Base-by-base conservation (phyloP, 2,888 invertebrate species). In the Fabriciana adippe region DNA sequence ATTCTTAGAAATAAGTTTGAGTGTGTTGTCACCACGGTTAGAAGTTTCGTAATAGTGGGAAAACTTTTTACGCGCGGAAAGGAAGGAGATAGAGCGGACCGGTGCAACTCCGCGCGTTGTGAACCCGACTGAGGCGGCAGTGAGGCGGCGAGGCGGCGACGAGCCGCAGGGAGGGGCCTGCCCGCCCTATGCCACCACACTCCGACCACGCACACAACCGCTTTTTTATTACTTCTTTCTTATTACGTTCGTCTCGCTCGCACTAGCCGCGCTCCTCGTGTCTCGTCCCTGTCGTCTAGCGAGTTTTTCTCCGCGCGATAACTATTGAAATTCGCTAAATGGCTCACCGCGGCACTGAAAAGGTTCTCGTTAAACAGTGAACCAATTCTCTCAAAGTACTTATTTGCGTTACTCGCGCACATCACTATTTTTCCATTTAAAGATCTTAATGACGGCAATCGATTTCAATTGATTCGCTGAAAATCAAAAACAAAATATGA, bases 281-380 rank as follows among this genome's bases (percentile, higher is more conserved):
- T 73, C 81, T 26, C 81, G 81, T 90, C 90, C 81, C 86, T 80
- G 81, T 90, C 89, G 76, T 59, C 78, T 75, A 82, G 80, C 79
- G 88, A 89, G 91, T 91, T 91, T 92, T 92, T 92, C 92, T 91
- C 89, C 84, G 81, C 84, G 90, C 86, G 92, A 90, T 92, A 92
- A 91, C 92, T 92, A 92, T 92, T 91, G 92, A 92, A 92, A 92
- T 92, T 92, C 90, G 92, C 92, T 92, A 92, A 92, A 92, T 87
- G 89, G 89, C 87, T 91, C 89, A 86, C 90, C 88, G 88, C 90
- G 88, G 88, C 86, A 89, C 86, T 90, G 92, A 90, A 92, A 92
- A 90, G 91, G 88, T 88, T 85, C 89, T 90, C 88, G 90, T 91
- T 92, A 92, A 92, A 90, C 88, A 88, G 86, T 87, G 87, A 89